Conservation (phyloP, 2,113 vertebrate species). For the Anguilla japonica region DNA sequence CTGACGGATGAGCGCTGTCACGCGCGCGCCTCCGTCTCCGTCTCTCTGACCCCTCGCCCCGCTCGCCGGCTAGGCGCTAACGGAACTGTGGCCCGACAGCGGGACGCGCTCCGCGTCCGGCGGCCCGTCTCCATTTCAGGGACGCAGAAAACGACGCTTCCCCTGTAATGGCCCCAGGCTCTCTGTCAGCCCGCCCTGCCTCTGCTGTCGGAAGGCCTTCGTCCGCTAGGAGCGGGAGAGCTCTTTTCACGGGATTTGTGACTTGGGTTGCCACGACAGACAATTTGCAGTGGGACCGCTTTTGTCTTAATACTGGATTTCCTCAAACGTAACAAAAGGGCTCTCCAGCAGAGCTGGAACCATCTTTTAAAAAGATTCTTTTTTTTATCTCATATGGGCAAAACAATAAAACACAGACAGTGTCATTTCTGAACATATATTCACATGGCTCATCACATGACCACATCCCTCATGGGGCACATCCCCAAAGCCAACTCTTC, state of each 20-base stretch:
- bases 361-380: neutral
- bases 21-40: neutral
- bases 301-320: neutral
- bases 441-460: neutral
- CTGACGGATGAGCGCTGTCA: neutral
- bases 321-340: neutral
- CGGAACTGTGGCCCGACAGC: neutral
- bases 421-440: neutral
- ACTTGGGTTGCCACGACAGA: conserved; percentile 12
- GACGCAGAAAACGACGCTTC: neutral
- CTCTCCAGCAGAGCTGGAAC: no score
- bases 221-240: neutral
- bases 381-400: conserved; percentile 1
- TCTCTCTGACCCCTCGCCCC: neutral
- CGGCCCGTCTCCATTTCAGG: neutral
- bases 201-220: conserved; percentile 1
- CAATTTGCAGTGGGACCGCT: neutral
- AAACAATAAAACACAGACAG: neutral
- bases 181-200: neutral
- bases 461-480: no score
- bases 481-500: no score
- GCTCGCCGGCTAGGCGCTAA: neutral
- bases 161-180: neutral
- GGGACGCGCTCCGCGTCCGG: neutral
- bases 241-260: neutral